Evolutionary conservation across 2,888 invertebrate genomes (phyloP).

Genomic region (Apotomis capreana): DNA sequence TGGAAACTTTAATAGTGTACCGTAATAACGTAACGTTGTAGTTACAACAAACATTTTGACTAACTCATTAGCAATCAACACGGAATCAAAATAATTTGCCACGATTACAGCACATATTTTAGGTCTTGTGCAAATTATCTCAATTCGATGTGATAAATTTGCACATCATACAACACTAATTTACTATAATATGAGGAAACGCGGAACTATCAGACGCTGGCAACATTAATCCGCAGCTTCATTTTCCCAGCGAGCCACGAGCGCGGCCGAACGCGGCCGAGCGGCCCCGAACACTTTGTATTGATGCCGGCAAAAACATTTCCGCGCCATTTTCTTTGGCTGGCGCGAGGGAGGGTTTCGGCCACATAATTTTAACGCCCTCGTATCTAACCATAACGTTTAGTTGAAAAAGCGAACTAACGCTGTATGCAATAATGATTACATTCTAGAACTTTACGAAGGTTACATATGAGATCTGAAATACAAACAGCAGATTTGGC

Average conservation of each 20-base stretch:
- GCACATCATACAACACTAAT: too few relatives aligned
- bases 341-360: conserved; percentile 53
- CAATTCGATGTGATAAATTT: too few relatives aligned
- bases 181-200: conserved; percentile 40
- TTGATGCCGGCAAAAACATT: conserved; percentile 76
- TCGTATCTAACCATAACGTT: neutral
- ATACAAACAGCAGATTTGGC: conserved; percentile 53
- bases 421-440: neutral
- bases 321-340: conserved; percentile 77
- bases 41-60: too few relatives aligned
- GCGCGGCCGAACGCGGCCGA: conserved; percentile 62
- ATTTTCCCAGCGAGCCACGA: conserved; percentile 57
- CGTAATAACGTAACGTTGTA: too few relatives aligned
- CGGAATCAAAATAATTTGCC: too few relatives aligned
- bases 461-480: neutral
- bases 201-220: conserved; percentile 46
- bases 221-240: conserved; percentile 67
- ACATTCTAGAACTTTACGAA: neutral
- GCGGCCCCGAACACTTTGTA: conserved; percentile 60
- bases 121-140: too few relatives aligned
- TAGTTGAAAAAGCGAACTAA: conserved; percentile 2
- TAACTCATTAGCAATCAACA: too few relatives aligned
- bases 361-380: neutral
- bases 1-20: too few relatives aligned
- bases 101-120: too few relatives aligned